Conservation (phyloP, 2,888 invertebrate species). For the Aplocera efformata region DNA sequence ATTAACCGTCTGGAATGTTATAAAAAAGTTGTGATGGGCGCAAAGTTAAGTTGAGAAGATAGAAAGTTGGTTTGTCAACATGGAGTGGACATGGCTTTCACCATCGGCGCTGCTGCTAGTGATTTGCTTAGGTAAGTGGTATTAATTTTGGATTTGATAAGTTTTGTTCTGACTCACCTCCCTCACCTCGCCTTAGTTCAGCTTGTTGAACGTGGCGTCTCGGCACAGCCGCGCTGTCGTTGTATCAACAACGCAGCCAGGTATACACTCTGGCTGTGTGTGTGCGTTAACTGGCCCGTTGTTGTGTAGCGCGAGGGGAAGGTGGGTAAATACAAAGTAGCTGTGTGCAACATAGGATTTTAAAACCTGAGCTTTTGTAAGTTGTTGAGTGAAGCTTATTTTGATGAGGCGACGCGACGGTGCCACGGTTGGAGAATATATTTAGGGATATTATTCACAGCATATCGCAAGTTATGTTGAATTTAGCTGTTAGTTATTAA, state of each 20-base stretch:
- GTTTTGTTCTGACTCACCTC: conserved; percentile 60
- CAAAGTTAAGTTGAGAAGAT: conserved; percentile 51
- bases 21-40: conserved; percentile 49
- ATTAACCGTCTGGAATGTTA: conserved; percentile 28
- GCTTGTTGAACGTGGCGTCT: conserved; percentile 39
- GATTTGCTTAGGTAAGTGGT: conserved; percentile 75
- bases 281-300: conserved; percentile 36
- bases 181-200: conserved; percentile 53
- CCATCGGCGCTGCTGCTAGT: conserved; percentile 69
- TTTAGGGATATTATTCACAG: conserved; percentile 18
- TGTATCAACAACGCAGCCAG: conserved; percentile 43
- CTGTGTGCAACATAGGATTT: conserved; percentile 10
- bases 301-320: conserved; percentile 34
- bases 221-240: conserved; percentile 38
- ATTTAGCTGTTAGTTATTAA: no score
- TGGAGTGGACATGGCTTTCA: conserved; percentile 70
- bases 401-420: conserved; percentile 12
- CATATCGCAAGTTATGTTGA: no score
- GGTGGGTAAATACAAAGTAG: conserved; percentile 22
- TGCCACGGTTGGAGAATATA: conserved; percentile 9
- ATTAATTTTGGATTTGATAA: conserved; percentile 43
- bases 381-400: background rate
- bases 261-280: conserved; percentile 35
- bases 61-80: conserved; percentile 64
- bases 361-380: conserved; percentile 1